A percentile compares a stretch with the other conserved stretches of the same genome.
Evolutionary conservation across 53 echinoderm and acorn worm species (phyloP).

Genomic region (Henricia sp.): DNA sequence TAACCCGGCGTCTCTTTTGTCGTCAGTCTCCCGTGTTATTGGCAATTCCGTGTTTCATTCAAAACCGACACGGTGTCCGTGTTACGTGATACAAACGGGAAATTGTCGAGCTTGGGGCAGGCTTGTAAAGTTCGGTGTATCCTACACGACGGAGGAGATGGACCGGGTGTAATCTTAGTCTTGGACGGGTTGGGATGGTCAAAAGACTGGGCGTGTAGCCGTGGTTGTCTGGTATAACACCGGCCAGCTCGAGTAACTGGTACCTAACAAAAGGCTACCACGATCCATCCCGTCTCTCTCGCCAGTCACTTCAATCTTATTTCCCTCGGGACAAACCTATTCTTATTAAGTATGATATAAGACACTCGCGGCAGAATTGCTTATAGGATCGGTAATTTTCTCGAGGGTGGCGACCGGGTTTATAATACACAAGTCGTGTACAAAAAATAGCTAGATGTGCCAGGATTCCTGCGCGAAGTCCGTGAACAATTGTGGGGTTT

Average conservation of each 20-base stretch:
- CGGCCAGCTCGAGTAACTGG: constrained; percentile 45
- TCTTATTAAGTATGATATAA: constrained; percentile 50
- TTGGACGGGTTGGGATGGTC: background rate
- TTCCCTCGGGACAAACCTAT: constrained; percentile 25
- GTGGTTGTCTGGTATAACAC: too few species aligned
- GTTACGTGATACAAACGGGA: constrained; percentile 60
- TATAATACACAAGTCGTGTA: too few species aligned
- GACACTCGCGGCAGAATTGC: constrained; percentile 2
- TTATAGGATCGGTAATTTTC: background rate
- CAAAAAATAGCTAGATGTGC: too few species aligned
- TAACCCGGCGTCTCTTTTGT: background rate
- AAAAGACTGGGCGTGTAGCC: constrained; percentile 45
- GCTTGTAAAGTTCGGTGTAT: background rate
- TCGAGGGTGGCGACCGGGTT: background rate
- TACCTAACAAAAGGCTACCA: constrained; percentile 50
- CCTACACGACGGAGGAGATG: background rate
- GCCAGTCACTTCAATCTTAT: constrained; percentile 36
- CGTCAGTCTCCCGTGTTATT: constrained; percentile 42
- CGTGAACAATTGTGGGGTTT: too few species aligned
- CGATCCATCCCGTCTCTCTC: constrained; percentile 19
- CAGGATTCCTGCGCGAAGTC: too few species aligned
- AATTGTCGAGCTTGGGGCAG: constrained; percentile 31
- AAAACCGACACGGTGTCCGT: background rate
- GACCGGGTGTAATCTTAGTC: constrained; percentile 25
- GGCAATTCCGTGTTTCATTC: constrained; percentile 1